phyloP scores from a whole-genome alignment of 1,140 invertebrate genomes.

The Bombus vancouverensis region DNA sequence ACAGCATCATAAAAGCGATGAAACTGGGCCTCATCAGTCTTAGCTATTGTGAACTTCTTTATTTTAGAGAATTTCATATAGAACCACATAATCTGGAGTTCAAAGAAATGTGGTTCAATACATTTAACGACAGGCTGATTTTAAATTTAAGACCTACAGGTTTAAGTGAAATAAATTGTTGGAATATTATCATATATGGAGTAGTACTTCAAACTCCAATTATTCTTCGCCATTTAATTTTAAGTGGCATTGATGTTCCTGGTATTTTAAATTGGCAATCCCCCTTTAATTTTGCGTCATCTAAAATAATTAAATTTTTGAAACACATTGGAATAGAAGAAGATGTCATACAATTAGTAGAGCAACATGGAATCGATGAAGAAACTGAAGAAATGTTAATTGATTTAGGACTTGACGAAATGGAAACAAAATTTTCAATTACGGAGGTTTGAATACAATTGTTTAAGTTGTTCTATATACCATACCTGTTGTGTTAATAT shows the following conservation, averaged over 20 bases:
- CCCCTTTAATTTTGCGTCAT: neutral
- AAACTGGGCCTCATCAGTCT: slow-evolving; percentile 62
- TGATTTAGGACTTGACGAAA: slow-evolving; percentile 54
- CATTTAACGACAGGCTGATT: slow-evolving; percentile 44
- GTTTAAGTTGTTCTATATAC: slow-evolving; percentile 17
- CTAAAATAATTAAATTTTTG: slow-evolving; percentile 53
- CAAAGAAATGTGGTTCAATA: slow-evolving; percentile 12
- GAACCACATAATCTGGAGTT: slow-evolving; percentile 24
- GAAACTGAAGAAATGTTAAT: slow-evolving; percentile 55
- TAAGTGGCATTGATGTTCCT: slow-evolving; percentile 55
- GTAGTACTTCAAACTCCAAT: slow-evolving; percentile 43
- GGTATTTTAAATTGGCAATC: slow-evolving; percentile 63
- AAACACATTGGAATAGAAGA: slow-evolving; percentile 52
- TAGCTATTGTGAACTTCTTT: slow-evolving; percentile 39
- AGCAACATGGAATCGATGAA: slow-evolving; percentile 56
- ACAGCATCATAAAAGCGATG: slow-evolving; percentile 61
- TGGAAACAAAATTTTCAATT: slow-evolving; percentile 13
- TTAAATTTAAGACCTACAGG: slow-evolving; percentile 49
- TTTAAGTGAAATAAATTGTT: slow-evolving; percentile 47
- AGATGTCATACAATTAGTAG: slow-evolving; percentile 39
- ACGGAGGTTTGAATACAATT: slow-evolving; percentile 11
- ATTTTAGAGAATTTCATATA: slow-evolving; percentile 50
- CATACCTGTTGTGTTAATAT: neutral
- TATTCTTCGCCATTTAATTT: slow-evolving; percentile 45
- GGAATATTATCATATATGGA: slow-evolving; percentile 53